These are phyloP conservation scores for Oppia nitens DNA, from an alignment of 1,140 invertebrate genomes.

Conservation along the genomic window DNA sequence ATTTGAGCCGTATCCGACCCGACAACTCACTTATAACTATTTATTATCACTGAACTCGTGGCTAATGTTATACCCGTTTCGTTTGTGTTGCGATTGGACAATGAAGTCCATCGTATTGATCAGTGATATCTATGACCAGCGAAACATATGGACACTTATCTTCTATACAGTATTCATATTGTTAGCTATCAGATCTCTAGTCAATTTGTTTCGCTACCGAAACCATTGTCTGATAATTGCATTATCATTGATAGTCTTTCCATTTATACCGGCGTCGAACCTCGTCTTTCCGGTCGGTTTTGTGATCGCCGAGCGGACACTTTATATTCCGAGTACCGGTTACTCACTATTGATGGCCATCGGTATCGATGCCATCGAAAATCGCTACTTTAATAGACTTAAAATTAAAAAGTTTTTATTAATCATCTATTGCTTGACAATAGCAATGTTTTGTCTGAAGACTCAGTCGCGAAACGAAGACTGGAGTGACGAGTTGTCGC, in stretches of 20 bases:
- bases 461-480: conserved; percentile 13
- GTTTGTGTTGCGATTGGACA: conserved; percentile 93
- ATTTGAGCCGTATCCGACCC: conserved; percentile 49
- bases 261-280: conserved; percentile 84
- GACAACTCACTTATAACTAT: conserved; percentile 86
- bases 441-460: not conserved
- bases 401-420: not conserved
- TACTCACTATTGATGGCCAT: conserved; percentile 60
- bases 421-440: not conserved
- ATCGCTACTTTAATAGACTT: not conserved
- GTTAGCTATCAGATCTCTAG: conserved; percentile 5
- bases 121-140: conserved; percentile 51
- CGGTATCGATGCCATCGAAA: conserved; percentile 44
- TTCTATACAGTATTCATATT: conserved; percentile 43
- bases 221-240: conserved; percentile 35
- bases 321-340: conserved; percentile 88
- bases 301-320: conserved; percentile 80
- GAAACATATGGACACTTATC: conserved; percentile 62
- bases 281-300: conserved; percentile 81
- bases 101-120: conserved; percentile 89
- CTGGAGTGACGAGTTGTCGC: conserved; percentile 64
- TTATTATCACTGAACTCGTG: conserved; percentile 74
- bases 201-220: not conserved
- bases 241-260: conserved; percentile 51
- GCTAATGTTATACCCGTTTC: conserved; percentile 68